Evolutionary conservation across 2,888 invertebrate genomes (phyloP).

Genomic region (Tachystola acroxantha): DNA sequence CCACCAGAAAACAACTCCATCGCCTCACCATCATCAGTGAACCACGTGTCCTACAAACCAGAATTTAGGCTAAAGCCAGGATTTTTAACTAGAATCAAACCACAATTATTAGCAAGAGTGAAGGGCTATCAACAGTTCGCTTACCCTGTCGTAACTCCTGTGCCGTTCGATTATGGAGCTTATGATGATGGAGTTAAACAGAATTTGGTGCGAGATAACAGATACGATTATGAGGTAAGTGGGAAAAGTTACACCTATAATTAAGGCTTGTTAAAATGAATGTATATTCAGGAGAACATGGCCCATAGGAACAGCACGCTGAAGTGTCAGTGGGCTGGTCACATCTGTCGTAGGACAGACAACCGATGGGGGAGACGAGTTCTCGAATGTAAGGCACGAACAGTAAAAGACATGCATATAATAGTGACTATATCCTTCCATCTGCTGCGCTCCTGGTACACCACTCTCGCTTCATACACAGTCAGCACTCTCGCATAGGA

Average conservation of each 20-base stretch:
- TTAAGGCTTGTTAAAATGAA: background rate
- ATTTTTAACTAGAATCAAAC: background rate
- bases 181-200: conserved; percentile 28
- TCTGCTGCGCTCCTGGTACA: no score
- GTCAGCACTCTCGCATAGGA: no score
- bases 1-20: conserved; percentile 32
- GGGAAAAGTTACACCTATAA: no score
- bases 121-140: conserved; percentile 33
- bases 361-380: no score
- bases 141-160: conserved; percentile 17
- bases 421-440: no score
- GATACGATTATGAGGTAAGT: conserved; percentile 51
- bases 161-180: conserved; percentile 20
- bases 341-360: no score
- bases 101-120: conserved; percentile 25
- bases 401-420: no score
- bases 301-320: no score
- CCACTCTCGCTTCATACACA: no score
- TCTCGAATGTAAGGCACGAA: no score
- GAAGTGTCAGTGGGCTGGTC: no score
- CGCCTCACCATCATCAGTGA: conserved; percentile 32
- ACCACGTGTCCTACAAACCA: conserved; percentile 28
- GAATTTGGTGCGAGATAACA: conserved; percentile 16
- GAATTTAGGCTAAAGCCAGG: conserved; percentile 1
- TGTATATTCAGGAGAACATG: no score